Evolutionary conservation across 2,888 invertebrate genomes (phyloP), one percentile per base, ranked within the genome.

Genomic region (Pyralis farinalis): DNA sequence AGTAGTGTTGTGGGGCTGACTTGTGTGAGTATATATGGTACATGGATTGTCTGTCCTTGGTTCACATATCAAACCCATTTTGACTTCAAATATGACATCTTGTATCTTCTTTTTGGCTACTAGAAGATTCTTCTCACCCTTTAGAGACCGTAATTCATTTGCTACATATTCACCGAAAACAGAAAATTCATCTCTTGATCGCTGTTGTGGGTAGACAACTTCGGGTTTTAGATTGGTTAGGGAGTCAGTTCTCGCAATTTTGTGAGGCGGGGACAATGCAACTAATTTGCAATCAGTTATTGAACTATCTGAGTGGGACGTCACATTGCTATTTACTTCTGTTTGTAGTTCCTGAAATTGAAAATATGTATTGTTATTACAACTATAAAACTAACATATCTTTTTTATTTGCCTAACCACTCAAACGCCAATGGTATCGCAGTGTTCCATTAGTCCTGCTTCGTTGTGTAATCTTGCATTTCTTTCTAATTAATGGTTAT

Each of bases 141-240:
- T 87, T 10, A 91, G 71, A 27, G 90, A 90, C 4, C 92, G 73
- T 51, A 91, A 70, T 59, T 91, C 91, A 56, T 91, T 91, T 1
- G 91, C 91, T 39, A 92, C 74, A 47, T 91, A 91, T 69, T 92
- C 92, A 5, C 92, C 91, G 37, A 91, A 92, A 0, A 91, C 90
- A 7, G 89, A 66, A 55, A 89, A 91, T 45, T 92, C 91, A 55
- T 92, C 91, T 44, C 91, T 74, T 27, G 49, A 60, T 44, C 49
- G 54, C 1, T 62, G 46, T 34, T 63, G 29, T 1, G 71, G 55
- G 33, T 66, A 73, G 1, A 55, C 37, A 34, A 61, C 30, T 35
- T 84, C 83, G 7, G 72, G 47, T 54, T 81, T 78, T 1, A 62
- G 51, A 8, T 63, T 47, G 12, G 62, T 60, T 1, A 58, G 37